A percentile compares a stretch with the other conserved stretches of the same genome.
These are phyloP conservation scores for Piezodorus guildinii DNA, from an alignment of 1,140 invertebrate genomes.

Conservation along the genomic window DNA sequence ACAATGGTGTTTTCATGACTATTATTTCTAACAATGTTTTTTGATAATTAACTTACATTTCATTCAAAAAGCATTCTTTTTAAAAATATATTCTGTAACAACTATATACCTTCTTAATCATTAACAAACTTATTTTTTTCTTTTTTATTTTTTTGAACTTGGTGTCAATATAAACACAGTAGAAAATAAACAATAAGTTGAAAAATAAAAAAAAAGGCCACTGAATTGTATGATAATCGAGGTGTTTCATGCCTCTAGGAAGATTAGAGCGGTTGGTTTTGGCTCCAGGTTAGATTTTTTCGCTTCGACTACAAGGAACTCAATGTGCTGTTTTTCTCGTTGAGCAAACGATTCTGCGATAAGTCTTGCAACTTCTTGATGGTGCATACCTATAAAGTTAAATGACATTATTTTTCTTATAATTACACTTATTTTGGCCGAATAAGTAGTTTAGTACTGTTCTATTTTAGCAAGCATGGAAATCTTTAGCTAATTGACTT, in stretches of 20 bases:
- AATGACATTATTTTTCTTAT: too few species aligned
- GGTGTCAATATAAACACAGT: constrained; percentile 4
- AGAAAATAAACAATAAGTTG: constrained; percentile 12
- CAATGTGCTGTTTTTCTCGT: constrained; percentile 71
- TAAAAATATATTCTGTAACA: constrained; percentile 10
- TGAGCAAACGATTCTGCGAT: constrained; percentile 82
- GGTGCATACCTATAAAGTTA: constrained; percentile 39
- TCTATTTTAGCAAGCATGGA: too few species aligned
- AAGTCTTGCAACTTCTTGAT: constrained; percentile 72
- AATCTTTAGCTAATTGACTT: too few species aligned
- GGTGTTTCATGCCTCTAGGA: constrained; percentile 48
- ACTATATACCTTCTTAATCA: constrained; percentile 5
- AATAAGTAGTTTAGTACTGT: background rate
- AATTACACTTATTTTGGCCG: background rate
- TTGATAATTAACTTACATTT: constrained; percentile 1
- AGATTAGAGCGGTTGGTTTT: constrained; percentile 74
- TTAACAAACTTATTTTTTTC: constrained; percentile 3
- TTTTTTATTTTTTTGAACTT: constrained; percentile 7
- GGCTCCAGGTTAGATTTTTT: constrained; percentile 82
- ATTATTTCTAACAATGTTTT: background rate
- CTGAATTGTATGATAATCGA: constrained; percentile 16
- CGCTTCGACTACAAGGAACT: constrained; percentile 79
- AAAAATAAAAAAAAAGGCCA: constrained; percentile 21
- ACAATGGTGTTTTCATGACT: constrained; percentile 9
- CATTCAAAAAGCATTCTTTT: constrained; percentile 1